phyloP scores from a whole-genome alignment of 2,113 vertebrate genomes.

The human region DNA sequence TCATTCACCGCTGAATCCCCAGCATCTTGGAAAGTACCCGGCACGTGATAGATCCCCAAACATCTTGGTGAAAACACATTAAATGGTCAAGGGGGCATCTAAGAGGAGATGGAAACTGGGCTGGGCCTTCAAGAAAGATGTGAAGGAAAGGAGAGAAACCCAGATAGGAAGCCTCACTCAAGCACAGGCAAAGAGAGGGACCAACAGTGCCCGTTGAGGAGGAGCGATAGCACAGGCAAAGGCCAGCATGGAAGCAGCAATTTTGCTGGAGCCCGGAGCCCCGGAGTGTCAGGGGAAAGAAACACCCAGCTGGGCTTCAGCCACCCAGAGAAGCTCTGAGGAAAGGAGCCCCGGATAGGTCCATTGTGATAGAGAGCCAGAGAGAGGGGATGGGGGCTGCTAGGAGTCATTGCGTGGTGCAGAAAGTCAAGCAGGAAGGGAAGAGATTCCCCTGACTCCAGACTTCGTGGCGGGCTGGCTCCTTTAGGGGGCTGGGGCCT shows the following conservation, averaged over 20 bases:
- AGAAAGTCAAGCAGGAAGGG: background rate
- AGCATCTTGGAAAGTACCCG: background rate
- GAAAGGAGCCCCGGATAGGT: background rate
- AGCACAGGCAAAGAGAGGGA: background rate
- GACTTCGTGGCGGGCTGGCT: background rate
- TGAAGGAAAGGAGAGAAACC: background rate
- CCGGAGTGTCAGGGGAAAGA: no score
- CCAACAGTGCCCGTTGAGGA: fast-evolving
- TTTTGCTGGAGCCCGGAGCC: background rate
- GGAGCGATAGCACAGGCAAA: background rate
- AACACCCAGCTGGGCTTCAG: background rate
- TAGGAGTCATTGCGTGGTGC: no score
- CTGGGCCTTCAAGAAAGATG: background rate
- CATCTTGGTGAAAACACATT: background rate
- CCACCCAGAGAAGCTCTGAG: background rate
- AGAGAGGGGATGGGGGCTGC: background rate
- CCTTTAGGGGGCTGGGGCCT: background rate
- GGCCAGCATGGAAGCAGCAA: background rate
- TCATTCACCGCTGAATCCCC: fast-evolving
- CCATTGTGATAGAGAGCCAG: background rate
- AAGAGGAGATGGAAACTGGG: background rate
- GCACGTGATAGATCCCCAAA: fast-evolving
- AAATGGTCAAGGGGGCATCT: background rate
- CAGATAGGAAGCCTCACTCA: fast-evolving
- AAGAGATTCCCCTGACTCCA: no score